Base-by-base conservation (phyloP, 2,797 vertebrate genomes). In the Siniperca scherzeri region DNA sequence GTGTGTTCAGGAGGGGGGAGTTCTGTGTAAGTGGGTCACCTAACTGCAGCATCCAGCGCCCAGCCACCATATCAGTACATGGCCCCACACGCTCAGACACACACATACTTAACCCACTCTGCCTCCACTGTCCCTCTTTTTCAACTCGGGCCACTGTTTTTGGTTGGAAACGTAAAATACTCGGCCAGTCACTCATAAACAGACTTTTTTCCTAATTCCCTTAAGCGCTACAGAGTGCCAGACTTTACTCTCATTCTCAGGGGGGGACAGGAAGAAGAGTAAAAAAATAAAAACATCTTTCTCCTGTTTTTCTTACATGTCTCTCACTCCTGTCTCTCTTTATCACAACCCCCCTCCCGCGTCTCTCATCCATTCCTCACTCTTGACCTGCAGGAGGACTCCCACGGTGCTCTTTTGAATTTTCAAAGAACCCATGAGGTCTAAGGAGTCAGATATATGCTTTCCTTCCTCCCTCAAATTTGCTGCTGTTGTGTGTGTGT, bases 21-120 rank as follows among this genome's bases (percentile, higher is more conserved):
- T 70, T 87, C 83, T 80, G 81, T 90, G 90, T 92, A 96, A 95
- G 87, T 96, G 95, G 95, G 95, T 96, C 95, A 96, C 91, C 90
- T 93, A 93, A 89, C 84, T 91, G 90, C 92, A 85, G 87, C 89
- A 83, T 92, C 91, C 89, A 91, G 89, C 65, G 50, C 82, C 87
- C 76, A 85, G 83, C 85, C 87, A 89, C 87, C 87, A 66, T 89
- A 87, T 89, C 87, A 83, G 78, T 86, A 87, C 84, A 87, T 66
- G 72, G 83, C 83, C 87, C 72, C 87, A 84, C 87, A 75, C 82
- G 30, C 79, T 33, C 70, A 83, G 52, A 87, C 81, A 85, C 81
- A 81, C 52, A 61, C 11, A 82, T 70, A 69, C 78, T 80, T 74
- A 84, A 82, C 85, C 81, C 76, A 68, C 59, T 67, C 77, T 82